Base-by-base conservation (phyloP, 2,113 vertebrate species). In the Anhinga anhinga region DNA sequence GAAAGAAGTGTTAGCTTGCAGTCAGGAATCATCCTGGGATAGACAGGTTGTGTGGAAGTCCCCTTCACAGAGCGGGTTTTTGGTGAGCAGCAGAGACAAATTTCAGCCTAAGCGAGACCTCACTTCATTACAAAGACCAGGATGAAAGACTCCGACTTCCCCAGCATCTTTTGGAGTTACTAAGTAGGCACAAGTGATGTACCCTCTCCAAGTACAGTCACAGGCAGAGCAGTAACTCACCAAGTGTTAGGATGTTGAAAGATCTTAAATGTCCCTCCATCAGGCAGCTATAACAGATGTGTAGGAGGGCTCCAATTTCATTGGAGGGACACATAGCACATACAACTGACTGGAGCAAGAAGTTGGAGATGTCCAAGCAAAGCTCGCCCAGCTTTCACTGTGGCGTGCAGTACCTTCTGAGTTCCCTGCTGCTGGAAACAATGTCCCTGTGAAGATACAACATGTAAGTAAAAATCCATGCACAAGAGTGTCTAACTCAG, bases 261-360 rank as follows among this genome's bases (percentile, higher is more conserved):
- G 55, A 76, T 58, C 23, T 65, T 27, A 10, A 61, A 13, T 4
- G 5, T 76, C 53, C 7, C 47, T 83, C 27, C 29, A 15, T 5
- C 0, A 0, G 25, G 16, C 10, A 65, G 36, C 61, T 74, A 36
- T 65, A 4, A 25, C 2, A 6, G 58, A 21, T 52, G 36, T 32
- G 18, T 27, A 82, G 32, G 65, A 89, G 42, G 10, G 15, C 9
- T 36, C 69, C 32, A 22, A 0, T 53, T 32, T 78, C 9, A 0
- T 26, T 19, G 63, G 14, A 83, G 58, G 77, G 49, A 32, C 53
- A 32, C 0, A 0, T 3, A 61, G 47, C 25, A 6, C 0, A 1
- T 50, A 9, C 18, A 61, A 27, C 36, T 86, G 58, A 26, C 20
- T 29, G 53, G 45, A 84, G n/a, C 50, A 47, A 45, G 42, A 45